phyloP scores from a whole-genome alignment of 2,797 vertebrate genomes.

The Thalassophryne amazonica region DNA sequence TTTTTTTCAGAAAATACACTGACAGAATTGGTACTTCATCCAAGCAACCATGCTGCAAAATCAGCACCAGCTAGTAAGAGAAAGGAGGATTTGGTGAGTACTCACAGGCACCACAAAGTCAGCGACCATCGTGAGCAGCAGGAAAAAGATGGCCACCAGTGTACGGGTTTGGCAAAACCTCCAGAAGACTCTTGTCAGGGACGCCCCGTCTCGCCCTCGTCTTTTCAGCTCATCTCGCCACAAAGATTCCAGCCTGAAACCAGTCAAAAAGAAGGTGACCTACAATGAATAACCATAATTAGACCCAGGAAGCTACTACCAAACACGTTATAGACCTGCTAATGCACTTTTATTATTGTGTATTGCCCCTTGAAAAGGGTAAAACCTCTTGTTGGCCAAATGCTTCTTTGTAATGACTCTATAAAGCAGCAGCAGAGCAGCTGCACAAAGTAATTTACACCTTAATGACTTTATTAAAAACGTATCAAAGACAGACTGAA shows the following conservation, averaged over 20 bases:
- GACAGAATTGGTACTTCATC: conserved; percentile 23
- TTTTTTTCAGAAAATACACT: conserved; percentile 49
- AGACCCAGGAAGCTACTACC: conserved; percentile 19
- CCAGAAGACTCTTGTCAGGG: conserved; percentile 79
- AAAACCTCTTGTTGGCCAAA: conserved; percentile 63
- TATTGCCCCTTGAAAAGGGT: conserved; percentile 49
- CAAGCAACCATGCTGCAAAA: conserved; percentile 28
- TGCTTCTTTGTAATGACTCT: conserved; percentile 66
- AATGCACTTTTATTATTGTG: conserved; percentile 41
- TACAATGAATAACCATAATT: conserved; percentile 37
- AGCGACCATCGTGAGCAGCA: conserved; percentile 80
- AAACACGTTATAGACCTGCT: conserved; percentile 53
- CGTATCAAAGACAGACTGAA: conserved; percentile 62
- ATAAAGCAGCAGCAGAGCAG: conserved; percentile 58
- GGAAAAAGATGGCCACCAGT: conserved; percentile 76
- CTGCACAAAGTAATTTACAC: conserved; percentile 68
- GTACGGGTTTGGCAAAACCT: conserved; percentile 82
- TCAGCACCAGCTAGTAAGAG: conserved; percentile 26
- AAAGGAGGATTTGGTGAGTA: conserved; percentile 49
- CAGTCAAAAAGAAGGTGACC: conserved; percentile 45
- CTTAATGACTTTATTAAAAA: conserved; percentile 74
- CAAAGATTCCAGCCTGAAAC: conserved; percentile 74
- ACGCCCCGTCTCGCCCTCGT: conserved; percentile 71
- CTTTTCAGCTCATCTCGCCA: conserved; percentile 81
- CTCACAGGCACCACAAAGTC: conserved; percentile 82